phyloP scores from a whole-genome alignment of 2,888 invertebrate species.

The Dioctria linearis region DNA sequence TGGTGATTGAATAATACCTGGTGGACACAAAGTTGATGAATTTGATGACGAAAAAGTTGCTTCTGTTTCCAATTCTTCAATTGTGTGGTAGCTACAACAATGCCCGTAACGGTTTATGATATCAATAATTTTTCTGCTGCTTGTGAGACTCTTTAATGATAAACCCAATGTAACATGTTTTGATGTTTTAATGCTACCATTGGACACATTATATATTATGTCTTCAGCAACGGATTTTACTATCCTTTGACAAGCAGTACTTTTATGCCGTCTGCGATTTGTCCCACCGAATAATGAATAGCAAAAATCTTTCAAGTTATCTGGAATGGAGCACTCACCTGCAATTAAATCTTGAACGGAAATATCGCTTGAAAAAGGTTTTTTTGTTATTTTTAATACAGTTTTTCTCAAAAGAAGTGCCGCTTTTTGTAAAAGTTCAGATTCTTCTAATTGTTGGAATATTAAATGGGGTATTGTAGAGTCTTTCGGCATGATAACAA shows the following conservation, averaged over 20 bases:
- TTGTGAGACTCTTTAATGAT: slow-evolving; percentile 64
- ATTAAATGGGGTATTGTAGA: slow-evolving; percentile 7
- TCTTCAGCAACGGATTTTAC: slow-evolving; percentile 57
- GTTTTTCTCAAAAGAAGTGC: slow-evolving; percentile 22
- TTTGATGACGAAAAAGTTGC: slow-evolving; percentile 60
- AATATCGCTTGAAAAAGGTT: slow-evolving; percentile 10
- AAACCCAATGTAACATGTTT: slow-evolving; percentile 63
- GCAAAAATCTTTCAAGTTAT: background rate
- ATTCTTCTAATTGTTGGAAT: slow-evolving; percentile 26
- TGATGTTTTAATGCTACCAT: slow-evolving; percentile 61
- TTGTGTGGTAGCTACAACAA: slow-evolving; percentile 60
- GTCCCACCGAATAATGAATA: background rate
- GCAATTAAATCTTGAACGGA: background rate
- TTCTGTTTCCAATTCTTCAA: slow-evolving; percentile 66
- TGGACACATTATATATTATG: slow-evolving; percentile 60
- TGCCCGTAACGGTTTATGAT: slow-evolving; percentile 65
- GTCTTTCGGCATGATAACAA: slow-evolving; percentile 10
- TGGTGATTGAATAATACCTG: slow-evolving; percentile 57
- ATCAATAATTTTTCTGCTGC: slow-evolving; percentile 62
- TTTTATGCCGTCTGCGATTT: slow-evolving; percentile 1
- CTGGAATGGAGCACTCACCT: slow-evolving; percentile 1
- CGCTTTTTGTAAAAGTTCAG: slow-evolving; percentile 14
- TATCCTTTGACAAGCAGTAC: slow-evolving; percentile 6
- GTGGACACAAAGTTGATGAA: slow-evolving; percentile 60
- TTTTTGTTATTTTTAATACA: slow-evolving; percentile 10